phyloP scores from a whole-genome alignment of 2,797 vertebrate genomes.

The Gallinago stenura region DNA sequence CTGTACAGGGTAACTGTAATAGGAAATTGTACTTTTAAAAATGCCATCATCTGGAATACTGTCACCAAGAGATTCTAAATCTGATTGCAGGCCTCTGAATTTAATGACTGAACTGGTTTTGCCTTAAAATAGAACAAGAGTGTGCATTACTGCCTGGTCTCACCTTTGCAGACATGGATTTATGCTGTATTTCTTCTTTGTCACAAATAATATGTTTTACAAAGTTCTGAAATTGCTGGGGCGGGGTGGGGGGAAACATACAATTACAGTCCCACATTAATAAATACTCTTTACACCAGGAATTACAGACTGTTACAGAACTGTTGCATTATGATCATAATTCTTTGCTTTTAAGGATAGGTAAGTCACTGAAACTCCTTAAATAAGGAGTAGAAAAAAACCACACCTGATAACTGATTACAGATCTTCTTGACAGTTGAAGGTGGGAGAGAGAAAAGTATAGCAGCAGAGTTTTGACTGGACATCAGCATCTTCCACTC shows the following conservation, averaged over 20 bases:
- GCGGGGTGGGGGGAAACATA: fast-evolving
- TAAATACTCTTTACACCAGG: background rate
- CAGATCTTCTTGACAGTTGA: background rate
- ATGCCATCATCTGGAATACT: background rate
- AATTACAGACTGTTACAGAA: background rate
- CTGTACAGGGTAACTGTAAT: background rate
- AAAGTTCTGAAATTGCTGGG: background rate
- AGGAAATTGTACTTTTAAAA: background rate
- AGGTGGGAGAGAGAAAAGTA: background rate
- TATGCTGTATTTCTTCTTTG: background rate
- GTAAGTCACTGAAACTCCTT: background rate
- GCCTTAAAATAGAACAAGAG: background rate
- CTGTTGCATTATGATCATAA: background rate
- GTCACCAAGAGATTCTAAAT: background rate
- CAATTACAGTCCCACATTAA: fast-evolving
- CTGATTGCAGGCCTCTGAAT: background rate
- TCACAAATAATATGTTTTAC: background rate
- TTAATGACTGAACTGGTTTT: background rate
- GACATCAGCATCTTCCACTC: background rate
- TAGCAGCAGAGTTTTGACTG: background rate
- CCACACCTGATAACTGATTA: background rate
- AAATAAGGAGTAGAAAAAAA: background rate
- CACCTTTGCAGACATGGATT: background rate
- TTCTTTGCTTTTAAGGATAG: background rate
- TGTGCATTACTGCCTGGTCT: background rate